Conservation (phyloP, 1,140 invertebrate genomes). For the Macrosteles quadrilineatus region DNA sequence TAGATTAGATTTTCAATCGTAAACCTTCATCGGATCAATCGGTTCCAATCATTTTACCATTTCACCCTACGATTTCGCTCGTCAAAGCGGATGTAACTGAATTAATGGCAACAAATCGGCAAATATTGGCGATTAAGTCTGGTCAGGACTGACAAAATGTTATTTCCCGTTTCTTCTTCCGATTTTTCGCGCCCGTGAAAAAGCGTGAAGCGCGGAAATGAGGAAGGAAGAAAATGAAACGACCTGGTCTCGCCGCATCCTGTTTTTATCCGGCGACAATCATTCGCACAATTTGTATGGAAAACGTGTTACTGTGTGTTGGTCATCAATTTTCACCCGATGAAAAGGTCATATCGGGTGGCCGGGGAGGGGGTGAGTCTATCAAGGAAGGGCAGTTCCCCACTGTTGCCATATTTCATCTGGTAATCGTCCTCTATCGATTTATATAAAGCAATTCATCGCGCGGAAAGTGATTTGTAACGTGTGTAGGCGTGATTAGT, state of each 20-base stretch:
- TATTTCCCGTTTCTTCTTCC: not conserved
- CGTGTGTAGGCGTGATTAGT: too few species aligned
- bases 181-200: constrained; percentile 1
- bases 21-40: too few species aligned
- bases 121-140: too few species aligned
- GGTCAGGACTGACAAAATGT: not conserved
- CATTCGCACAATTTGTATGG: constrained; percentile 28
- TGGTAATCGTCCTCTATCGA: constrained; percentile 26
- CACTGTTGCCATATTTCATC: constrained; percentile 30
- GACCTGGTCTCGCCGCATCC: constrained; percentile 2
- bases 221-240: constrained; percentile 25
- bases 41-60: too few species aligned
- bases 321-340: constrained; percentile 26
- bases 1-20: too few species aligned
- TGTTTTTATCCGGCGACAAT: constrained; percentile 26
- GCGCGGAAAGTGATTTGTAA: not conserved
- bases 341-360: constrained; percentile 27
- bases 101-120: too few species aligned
- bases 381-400: constrained; percentile 5
- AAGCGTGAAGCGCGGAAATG: constrained; percentile 7
- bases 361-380: not conserved
- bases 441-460: constrained; percentile 24
- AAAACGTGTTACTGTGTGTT: constrained; percentile 17
- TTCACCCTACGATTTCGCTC: too few species aligned
- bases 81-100: too few species aligned